These are phyloP conservation scores for Anisognathus igniventris DNA, from an alignment of 2,797 vertebrate genomes.

Conservation along the genomic window DNA sequence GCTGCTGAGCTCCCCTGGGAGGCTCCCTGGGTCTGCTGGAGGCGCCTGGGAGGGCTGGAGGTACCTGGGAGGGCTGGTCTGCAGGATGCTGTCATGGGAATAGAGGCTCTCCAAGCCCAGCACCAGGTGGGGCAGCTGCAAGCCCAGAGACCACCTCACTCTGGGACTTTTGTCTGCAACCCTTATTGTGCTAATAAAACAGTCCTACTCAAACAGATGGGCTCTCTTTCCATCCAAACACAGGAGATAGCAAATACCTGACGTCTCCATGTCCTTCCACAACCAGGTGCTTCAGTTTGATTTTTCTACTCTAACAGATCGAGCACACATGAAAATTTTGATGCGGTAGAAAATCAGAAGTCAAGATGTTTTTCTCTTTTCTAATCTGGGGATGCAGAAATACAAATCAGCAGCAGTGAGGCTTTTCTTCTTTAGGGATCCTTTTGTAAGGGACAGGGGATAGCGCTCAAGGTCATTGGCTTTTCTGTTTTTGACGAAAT, in stretches of 20 bases:
- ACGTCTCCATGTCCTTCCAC: not conserved
- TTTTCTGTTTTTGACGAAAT: slow-evolving; percentile 32
- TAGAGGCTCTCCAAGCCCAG: not conserved
- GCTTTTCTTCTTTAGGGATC: not conserved
- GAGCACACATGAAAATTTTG: fast-evolving
- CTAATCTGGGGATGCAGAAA: not conserved
- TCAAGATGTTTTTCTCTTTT: not conserved
- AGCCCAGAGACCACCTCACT: not conserved
- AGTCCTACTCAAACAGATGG: not conserved
- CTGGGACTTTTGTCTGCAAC: not conserved
- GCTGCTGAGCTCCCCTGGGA: fast-evolving
- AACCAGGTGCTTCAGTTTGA: not conserved
- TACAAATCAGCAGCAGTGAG: not conserved
- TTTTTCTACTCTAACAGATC: not conserved
- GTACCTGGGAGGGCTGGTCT: no score
- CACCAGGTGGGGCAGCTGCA: not conserved
- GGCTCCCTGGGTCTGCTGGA: fast-evolving
- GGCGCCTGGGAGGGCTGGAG: not conserved
- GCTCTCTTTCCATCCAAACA: not conserved
- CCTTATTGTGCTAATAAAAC: not conserved
- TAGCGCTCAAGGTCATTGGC: slow-evolving; percentile 23
- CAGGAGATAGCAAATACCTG: not conserved
- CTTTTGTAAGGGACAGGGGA: not conserved
- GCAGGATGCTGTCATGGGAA: not conserved
- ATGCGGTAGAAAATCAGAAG: not conserved